phyloP scores from a whole-genome alignment of 2,888 invertebrate species.

The Erebia palarica region DNA sequence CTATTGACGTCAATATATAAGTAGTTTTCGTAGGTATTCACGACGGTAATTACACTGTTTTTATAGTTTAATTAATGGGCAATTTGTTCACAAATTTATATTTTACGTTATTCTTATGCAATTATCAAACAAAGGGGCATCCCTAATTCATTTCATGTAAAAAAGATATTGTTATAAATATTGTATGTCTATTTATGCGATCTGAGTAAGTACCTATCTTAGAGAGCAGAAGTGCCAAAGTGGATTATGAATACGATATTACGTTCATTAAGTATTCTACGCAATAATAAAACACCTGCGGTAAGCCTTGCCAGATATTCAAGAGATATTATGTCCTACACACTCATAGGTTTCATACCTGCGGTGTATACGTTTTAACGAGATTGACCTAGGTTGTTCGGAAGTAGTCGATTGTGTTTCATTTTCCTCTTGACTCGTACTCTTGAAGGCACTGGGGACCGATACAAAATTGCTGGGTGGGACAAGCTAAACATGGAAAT shows the following conservation, averaged over 20 bases:
- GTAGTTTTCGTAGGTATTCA: neutral
- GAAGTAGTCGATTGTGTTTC: constrained; percentile 70
- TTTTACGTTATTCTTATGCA: neutral
- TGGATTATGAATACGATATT: neutral
- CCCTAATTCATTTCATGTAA: neutral
- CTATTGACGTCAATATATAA: neutral
- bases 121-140: neutral
- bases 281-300: neutral
- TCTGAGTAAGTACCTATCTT: too few species aligned
- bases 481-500: constrained; percentile 19
- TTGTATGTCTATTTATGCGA: too few species aligned
- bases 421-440: constrained; percentile 69
- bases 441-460: constrained; percentile 45
- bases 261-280: neutral
- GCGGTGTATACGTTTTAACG: constrained; percentile 53
- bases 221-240: neutral
- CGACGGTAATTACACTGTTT: neutral
- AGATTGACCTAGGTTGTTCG: constrained; percentile 76
- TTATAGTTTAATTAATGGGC: neutral
- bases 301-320: constrained; percentile 15
- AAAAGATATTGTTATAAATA: neutral
- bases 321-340: constrained; percentile 17
- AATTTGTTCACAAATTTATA: neutral
- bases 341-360: constrained; percentile 36
- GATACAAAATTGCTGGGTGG: constrained; percentile 47